phyloP scores from a whole-genome alignment of 2,113 vertebrate genomes.

The Podiceps cristatus region DNA sequence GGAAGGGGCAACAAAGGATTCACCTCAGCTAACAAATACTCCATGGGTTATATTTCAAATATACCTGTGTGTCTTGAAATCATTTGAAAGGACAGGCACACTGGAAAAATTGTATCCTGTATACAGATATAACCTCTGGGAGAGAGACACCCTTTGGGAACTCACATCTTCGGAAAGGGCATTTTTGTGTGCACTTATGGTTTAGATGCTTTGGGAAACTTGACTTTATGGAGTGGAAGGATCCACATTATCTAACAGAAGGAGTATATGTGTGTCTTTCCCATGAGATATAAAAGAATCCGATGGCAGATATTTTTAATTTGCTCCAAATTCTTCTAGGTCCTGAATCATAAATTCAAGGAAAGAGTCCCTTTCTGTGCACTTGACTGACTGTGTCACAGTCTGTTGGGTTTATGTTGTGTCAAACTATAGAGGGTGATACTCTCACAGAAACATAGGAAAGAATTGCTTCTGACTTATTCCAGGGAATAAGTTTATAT shows the following conservation, averaged over 20 bases:
- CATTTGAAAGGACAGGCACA: not conserved
- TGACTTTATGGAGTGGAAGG: not conserved
- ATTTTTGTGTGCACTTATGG: not conserved
- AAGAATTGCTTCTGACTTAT: slow-evolving; percentile 38
- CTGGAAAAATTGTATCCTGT: not conserved
- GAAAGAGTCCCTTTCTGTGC: not conserved
- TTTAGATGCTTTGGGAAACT: not conserved
- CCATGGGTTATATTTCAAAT: not conserved
- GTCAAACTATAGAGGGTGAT: not conserved
- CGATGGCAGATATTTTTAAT: not conserved
- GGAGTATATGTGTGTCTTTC: not conserved
- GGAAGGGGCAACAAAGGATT: not conserved
- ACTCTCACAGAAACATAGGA: not conserved
- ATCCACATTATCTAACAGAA: not conserved
- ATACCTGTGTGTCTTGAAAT: not conserved
- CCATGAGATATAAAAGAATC: not conserved
- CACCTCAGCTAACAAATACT: not conserved
- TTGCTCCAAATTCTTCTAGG: not conserved
- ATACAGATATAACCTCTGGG: not conserved
- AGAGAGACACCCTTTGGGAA: not conserved
- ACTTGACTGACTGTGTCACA: not conserved
- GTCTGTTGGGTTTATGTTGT: not conserved
- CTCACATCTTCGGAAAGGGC: not conserved
- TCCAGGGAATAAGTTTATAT: slow-evolving; percentile 50
- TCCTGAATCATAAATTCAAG: not conserved